Conservation (phyloP, 2,797 vertebrate genomes). For the Apogon talboti region DNA sequence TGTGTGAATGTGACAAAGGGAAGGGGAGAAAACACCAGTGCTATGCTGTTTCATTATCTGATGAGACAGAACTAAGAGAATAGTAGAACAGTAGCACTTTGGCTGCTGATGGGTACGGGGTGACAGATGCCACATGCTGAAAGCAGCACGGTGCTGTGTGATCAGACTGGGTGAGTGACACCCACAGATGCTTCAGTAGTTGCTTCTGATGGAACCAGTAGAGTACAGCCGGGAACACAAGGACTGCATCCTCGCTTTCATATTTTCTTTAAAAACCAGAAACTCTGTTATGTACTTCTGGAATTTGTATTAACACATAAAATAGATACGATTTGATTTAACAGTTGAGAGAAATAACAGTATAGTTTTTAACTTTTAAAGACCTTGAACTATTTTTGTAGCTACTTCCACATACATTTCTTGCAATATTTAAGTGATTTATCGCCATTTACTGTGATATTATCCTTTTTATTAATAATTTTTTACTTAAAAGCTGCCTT, state of each 20-base stretch:
- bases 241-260: neutral
- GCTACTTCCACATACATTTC: no score
- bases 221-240: slow-evolving; percentile 10
- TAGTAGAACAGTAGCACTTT: slow-evolving; percentile 10
- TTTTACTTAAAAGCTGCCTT: no score
- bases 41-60: slow-evolving; percentile 19
- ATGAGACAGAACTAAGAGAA: slow-evolving; percentile 26
- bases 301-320: no score
- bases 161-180: slow-evolving; percentile 28
- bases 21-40: neutral
- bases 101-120: slow-evolving; percentile 19
- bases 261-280: neutral
- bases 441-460: no score
- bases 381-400: no score
- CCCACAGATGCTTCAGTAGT: slow-evolving; percentile 22
- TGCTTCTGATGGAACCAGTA: slow-evolving; percentile 28
- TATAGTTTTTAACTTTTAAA: no score
- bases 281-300: slow-evolving; percentile 2
- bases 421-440: no score
- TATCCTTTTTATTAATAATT: no score
- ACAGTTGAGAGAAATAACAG: no score
- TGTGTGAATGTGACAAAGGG: neutral
- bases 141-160: slow-evolving; percentile 14
- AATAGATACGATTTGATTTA: no score
- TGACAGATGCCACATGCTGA: slow-evolving; percentile 36